These are phyloP conservation scores for Archocentrus centrarchus DNA, from an alignment of 2,113 vertebrate species.

Conservation along the genomic window DNA sequence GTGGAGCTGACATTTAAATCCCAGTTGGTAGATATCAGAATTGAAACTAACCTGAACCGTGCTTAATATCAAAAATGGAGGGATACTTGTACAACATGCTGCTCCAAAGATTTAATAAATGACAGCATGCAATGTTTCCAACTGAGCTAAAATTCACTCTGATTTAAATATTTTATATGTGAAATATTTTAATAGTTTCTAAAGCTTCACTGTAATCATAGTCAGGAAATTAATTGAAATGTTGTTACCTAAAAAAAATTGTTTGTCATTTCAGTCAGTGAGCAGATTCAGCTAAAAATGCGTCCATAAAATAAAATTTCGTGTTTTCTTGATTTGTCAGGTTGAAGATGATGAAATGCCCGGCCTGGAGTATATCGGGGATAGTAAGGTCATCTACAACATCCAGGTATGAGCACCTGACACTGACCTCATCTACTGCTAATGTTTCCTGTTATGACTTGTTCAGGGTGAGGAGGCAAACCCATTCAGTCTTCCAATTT, in stretches of 20 bases:
- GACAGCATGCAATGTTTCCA: neutral
- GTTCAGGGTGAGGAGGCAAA: neutral
- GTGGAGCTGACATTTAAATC: neutral
- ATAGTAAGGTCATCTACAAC: neutral
- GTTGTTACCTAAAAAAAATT: neutral
- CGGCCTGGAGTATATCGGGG: conserved; percentile 68
- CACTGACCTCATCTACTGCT: neutral
- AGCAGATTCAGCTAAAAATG: neutral
- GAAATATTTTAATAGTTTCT: no score
- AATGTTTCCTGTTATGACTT: neutral
- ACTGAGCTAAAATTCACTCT: neutral
- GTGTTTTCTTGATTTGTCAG: conserved; percentile 14
- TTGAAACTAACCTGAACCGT: neutral
- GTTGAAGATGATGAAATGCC: conserved; percentile 55
- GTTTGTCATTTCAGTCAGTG: neutral
- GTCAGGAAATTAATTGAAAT: neutral
- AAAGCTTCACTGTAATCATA: neutral
- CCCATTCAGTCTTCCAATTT: neutral
- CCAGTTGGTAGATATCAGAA: neutral
- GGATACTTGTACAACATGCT: neutral
- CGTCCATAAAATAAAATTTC: neutral
- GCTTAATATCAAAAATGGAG: neutral
- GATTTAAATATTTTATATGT: no score
- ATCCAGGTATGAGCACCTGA: conserved; percentile 38
- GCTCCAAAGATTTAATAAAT: neutral